These are phyloP conservation scores for Isurus oxyrinchus DNA, from an alignment of 2,113 vertebrate species.

Conservation along the genomic window DNA sequence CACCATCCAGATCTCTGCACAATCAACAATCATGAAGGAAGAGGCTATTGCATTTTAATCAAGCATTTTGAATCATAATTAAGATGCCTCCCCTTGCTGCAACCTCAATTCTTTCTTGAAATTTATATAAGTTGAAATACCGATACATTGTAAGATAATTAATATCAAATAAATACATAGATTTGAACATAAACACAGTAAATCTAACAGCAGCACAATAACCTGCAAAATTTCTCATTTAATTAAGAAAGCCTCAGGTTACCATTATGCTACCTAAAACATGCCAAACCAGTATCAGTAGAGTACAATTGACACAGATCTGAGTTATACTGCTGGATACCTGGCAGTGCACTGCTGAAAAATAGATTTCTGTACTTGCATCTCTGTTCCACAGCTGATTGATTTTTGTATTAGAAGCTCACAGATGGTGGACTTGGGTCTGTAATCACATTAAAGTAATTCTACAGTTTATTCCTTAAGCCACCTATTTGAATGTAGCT, in stretches of 20 bases:
- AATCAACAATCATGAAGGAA: neutral
- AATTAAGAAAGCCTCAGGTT: neutral
- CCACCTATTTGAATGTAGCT: neutral
- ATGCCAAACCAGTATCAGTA: neutral
- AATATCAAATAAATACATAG: neutral
- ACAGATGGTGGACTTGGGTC: neutral
- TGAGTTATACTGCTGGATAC: neutral
- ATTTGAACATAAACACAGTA: neutral
- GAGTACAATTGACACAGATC: neutral
- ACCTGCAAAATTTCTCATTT: neutral
- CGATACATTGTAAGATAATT: neutral
- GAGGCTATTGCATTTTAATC: neutral
- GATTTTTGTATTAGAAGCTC: neutral
- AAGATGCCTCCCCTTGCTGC: neutral
- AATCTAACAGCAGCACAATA: neutral
- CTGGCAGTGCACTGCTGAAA: neutral
- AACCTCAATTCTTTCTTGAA: neutral
- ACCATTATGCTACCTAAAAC: neutral
- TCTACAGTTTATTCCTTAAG: neutral
- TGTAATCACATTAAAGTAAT: neutral
- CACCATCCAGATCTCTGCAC: neutral
- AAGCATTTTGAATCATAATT: neutral
- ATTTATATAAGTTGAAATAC: neutral
- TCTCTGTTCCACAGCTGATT: neutral
- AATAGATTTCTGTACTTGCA: neutral